Conservation (phyloP, 2,888 invertebrate genomes). For the Meteorus colon region DNA sequence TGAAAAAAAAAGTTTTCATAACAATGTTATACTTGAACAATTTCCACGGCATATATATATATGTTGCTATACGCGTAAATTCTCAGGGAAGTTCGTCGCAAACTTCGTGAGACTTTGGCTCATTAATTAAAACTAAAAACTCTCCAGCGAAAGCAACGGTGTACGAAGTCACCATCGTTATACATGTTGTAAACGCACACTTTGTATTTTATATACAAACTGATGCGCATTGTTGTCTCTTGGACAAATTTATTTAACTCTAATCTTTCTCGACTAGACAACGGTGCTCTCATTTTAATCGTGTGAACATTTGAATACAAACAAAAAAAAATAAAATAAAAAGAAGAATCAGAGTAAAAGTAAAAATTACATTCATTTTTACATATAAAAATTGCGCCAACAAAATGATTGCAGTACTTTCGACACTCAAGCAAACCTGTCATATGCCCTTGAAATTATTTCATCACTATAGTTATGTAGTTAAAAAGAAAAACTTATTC, state of each 20-base stretch:
- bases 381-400: not conserved
- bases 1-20: not conserved
- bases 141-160: constrained; percentile 56
- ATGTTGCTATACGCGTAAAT: constrained; percentile 39
- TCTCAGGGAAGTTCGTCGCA: constrained; percentile 61
- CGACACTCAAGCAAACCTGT: not conserved
- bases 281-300: constrained; percentile 11
- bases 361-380: not conserved
- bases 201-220: not conserved
- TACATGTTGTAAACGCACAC: constrained; percentile 31
- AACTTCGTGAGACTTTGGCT: constrained; percentile 61
- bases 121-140: constrained; percentile 61
- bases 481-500: not conserved
- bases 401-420: not conserved
- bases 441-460: not conserved
- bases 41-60: not conserved
- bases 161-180: constrained; percentile 24
- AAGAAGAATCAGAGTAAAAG: not conserved
- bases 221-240: constrained; percentile 9
- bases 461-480: not conserved
- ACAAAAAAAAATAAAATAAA: not conserved
- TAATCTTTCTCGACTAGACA: constrained; percentile 14
- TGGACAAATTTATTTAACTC: constrained; percentile 1
- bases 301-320: constrained; percentile 13
- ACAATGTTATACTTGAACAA: not conserved